Evolutionary conservation across 2,888 invertebrate species (phyloP), one percentile per base, ranked within the genome.

Genomic region (Mimas tiliae): DNA sequence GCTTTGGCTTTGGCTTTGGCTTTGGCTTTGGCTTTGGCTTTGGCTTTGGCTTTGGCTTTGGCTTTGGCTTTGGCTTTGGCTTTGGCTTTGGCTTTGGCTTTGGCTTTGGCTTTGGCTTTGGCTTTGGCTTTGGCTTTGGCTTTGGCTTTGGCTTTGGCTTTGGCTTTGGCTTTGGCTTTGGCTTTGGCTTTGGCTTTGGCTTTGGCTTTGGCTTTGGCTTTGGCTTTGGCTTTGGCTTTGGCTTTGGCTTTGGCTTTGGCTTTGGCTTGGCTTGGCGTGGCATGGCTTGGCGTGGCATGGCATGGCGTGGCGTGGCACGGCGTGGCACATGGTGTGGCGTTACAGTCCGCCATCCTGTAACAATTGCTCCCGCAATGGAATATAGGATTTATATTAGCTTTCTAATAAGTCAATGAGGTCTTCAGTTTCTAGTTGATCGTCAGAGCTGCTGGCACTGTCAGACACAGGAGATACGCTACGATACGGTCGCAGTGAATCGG

Each of bases 361-460:
- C 27, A 52, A 52, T 52, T 52, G 52, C 52, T 52, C 27, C 52
- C 52, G 52, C 52, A 52, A 52, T 52, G 52, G 52, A 6, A 52
- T 8, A 52, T 33, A 33, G 4, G 2, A 27, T 2, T 14, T 0
- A 0, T 1, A 52, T 52, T 52, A 52, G 52, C 52, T 52, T 27
- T 52, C 52, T 12, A 27, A 9, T 52, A 52, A 52, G 14, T 52
- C 52, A 14, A 52, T 52, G 0, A 52, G 6, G 33, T 52, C 12
- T 52, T 52, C 74, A 7, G 73, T 75, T 6, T 74, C 74, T n/a
- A 77, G 63, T 38, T 76, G 70, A 0, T 74, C 74, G 63, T 77
- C 77, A 21, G 72, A 66, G 27, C 76, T 76, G 38, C 72, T 74
- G n/a, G 65, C 72, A 70, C 72, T 74, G 51, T 74, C 72, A 69